Percentiles rank a stretch among this genome's conserved stretches.
Evolutionary conservation across 2,113 vertebrate genomes (phyloP).

Genomic region (Poecilia latipinna): DNA sequence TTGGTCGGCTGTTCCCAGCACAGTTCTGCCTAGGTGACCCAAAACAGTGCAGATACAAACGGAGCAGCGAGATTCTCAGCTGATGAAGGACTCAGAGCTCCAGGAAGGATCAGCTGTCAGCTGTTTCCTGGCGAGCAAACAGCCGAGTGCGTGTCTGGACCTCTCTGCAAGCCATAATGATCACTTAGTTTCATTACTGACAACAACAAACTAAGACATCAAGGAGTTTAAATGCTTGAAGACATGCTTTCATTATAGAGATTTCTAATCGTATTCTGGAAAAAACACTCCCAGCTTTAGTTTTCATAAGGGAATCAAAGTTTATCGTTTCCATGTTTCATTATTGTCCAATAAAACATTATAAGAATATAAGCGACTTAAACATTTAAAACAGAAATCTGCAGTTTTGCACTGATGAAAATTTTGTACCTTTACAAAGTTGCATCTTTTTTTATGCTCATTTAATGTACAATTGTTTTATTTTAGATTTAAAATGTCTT

Average conservation of each 20-base stretch:
- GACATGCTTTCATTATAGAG: conserved; percentile 39
- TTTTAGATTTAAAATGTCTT: conserved; percentile 2
- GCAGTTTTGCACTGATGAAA: conserved; percentile 22
- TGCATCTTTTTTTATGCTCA: conserved; percentile 19
- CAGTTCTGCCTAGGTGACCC: conserved; percentile 19
- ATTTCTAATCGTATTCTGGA: conserved; percentile 40
- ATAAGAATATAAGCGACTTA: background rate
- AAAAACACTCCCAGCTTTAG: conserved; percentile 35
- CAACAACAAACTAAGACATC: conserved; percentile 44
- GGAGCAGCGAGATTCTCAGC: conserved; percentile 15
- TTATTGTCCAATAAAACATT: conserved; percentile 8
- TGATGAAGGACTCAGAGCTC: conserved; percentile 38
- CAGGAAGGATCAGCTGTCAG: conserved; percentile 50
- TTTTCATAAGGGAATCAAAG: conserved; percentile 27
- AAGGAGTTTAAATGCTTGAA: conserved; percentile 57
- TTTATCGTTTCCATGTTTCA: conserved; percentile 5
- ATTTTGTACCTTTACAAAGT: conserved; percentile 19
- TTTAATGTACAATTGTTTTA: conserved; percentile 12
- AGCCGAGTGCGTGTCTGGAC: conserved; percentile 63
- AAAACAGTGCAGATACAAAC: conserved; percentile 27
- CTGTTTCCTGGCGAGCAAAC: conserved; percentile 41
- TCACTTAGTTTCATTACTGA: conserved; percentile 61
- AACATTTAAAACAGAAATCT: conserved; percentile 2
- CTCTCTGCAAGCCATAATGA: conserved; percentile 67
- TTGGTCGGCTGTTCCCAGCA: conserved; percentile 10